Evolutionary conservation across 2,113 vertebrate genomes (phyloP), one percentile per base, ranked within the genome.

Genomic region (Cyprinodon tularosa): DNA sequence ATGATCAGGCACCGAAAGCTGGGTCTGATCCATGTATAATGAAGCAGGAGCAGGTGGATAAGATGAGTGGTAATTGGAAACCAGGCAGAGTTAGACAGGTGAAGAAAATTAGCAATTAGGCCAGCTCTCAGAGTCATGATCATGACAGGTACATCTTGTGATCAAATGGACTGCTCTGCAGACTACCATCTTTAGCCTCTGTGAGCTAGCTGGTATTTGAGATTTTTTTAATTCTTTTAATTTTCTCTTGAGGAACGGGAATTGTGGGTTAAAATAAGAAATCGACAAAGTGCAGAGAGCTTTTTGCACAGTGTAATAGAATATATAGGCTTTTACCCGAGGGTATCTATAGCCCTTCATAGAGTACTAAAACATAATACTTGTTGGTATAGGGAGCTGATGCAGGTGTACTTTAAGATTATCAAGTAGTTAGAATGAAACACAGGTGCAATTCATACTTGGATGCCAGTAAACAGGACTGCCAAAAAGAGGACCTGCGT

Each of bases 401-500:
- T 72, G 62, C 59, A 87, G 77, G 40, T 57, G 42, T 70, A 73
- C 73, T 74, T 73, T 76, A 72, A 65, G 84, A 90, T 4, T 78
- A 78, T 87, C 39, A 74, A 80, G 79, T 78, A 85, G 88, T 89
- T 77, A 89, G 76, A 87, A 61, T 78, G 64, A 85, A 89, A 84
- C 82, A 88, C 82, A 89, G 83, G 83, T 90, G 85, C 80, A 90
- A 91, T 86, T 74, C 10, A 3, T 75, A 79, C 80, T 86, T 86
- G 83, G 86, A 90, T 85, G 63, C 72, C 73, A 81, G 71, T 73
- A 82, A 83, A 75, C 74, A 65, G 38, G 5, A 73, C 71, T 85
- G 89, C 85, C 87, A 85, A 89, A 80, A 86, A 39, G 50, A 47
- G 73, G 62, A 78, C 71, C 80, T 62, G 76, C 65, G 63, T 63